Evolutionary conservation across 2,888 invertebrate species (phyloP).

Genomic region (Anthrax anthrax): DNA sequence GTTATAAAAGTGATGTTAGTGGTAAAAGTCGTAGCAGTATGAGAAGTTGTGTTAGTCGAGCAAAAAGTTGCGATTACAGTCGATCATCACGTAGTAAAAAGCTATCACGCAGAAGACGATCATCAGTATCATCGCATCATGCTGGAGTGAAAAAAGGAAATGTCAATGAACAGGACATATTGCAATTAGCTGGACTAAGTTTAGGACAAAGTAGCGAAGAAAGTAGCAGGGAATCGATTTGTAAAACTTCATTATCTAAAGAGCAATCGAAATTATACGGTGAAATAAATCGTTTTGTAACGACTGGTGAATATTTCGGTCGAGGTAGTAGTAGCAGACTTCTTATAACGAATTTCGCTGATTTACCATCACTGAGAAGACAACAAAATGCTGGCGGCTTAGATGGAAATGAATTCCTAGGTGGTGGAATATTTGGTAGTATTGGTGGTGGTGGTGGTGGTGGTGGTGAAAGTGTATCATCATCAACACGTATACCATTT

Average conservation of each 20-base stretch:
- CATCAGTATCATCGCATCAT: constrained; percentile 3
- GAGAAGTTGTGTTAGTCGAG: constrained; percentile 42
- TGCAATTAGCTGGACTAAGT: constrained; percentile 41
- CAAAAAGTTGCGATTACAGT: constrained; percentile 24
- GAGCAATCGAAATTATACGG: constrained; percentile 32
- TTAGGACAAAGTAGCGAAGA: constrained; percentile 41
- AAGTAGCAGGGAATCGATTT: constrained; percentile 27
- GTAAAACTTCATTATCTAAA: constrained; percentile 28
- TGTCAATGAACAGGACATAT: constrained; percentile 40
- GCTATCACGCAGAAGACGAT: constrained; percentile 6
- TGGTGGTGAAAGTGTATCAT: not conserved
- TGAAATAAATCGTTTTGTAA: constrained; percentile 34
- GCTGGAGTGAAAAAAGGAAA: constrained; percentile 23
- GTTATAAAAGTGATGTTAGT: constrained; percentile 46
- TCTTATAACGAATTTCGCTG: not conserved
- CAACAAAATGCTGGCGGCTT: not conserved
- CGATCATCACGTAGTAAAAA: constrained; percentile 30
- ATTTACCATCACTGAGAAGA: too few species aligned
- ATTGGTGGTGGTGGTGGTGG: too few species aligned
- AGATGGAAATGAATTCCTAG: not conserved
- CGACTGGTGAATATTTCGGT: constrained; percentile 35
- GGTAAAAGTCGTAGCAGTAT: constrained; percentile 44
- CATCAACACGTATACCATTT: not conserved
- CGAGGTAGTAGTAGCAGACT: not conserved
- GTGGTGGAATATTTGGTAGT: not conserved